Evolutionary conservation across 2,888 invertebrate genomes (phyloP).

Genomic region (Ellobium chinense): DNA sequence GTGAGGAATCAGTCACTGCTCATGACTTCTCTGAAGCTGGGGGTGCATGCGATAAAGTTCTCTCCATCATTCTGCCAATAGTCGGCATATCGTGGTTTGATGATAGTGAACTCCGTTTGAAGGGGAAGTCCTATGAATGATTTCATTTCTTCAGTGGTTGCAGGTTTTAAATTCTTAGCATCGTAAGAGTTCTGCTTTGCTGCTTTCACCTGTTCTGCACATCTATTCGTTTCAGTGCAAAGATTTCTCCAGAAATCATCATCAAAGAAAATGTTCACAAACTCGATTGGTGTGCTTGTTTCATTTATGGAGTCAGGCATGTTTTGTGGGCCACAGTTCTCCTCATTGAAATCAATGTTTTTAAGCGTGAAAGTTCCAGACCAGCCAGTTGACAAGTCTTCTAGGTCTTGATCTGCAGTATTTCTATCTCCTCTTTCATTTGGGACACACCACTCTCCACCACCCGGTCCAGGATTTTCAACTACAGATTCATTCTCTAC

Average conservation of each 20-base stretch:
- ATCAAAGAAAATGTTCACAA: conserved; percentile 24
- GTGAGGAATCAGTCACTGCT: conserved; percentile 43
- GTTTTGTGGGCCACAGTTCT: conserved; percentile 23
- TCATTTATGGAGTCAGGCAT: conserved; percentile 13
- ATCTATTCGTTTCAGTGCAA: background rate
- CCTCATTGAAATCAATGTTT: background rate
- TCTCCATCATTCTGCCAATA: conserved; percentile 41
- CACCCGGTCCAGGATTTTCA: too few species aligned
- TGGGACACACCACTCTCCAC: too few species aligned
- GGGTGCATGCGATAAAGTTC: conserved; percentile 42
- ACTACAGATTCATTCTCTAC: too few species aligned
- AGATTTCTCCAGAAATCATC: conserved; percentile 28
- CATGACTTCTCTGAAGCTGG: conserved; percentile 45
- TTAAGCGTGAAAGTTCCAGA: background rate
- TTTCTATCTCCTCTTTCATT: background rate
- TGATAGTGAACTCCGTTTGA: conserved; percentile 39
- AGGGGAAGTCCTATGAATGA: conserved; percentile 46
- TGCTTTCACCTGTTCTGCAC: background rate
- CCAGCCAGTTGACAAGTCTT: background rate
- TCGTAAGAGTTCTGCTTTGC: conserved; percentile 26
- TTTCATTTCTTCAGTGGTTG: conserved; percentile 39
- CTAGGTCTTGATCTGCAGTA: background rate
- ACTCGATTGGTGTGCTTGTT: conserved; percentile 24
- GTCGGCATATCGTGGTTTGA: conserved; percentile 41
- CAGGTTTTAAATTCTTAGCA: conserved; percentile 24